Percentiles rank a stretch among this genome's conserved stretches.
These are phyloP conservation scores for Homarus americanus DNA, from an alignment of 1,140 invertebrate genomes.

Conservation along the genomic window DNA sequence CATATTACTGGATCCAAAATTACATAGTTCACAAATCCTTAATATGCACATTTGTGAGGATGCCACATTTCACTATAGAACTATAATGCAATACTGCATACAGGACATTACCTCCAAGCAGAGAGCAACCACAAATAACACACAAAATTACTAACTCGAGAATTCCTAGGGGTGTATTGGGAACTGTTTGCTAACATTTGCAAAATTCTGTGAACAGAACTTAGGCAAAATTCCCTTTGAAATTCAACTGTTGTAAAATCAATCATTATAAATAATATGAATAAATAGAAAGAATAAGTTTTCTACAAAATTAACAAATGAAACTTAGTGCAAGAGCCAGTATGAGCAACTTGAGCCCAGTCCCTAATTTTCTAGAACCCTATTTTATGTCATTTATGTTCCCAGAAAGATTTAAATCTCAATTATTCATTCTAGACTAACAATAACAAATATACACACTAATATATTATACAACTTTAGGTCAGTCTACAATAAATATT, in stretches of 20 bases:
- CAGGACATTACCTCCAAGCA: slow-evolving; percentile 38
- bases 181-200: slow-evolving; percentile 1
- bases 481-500: slow-evolving; percentile 50
- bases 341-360: background rate
- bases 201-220: background rate
- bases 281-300: background rate
- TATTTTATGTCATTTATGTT: background rate
- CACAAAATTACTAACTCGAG: slow-evolving; percentile 33
- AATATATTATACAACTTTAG: slow-evolving; percentile 32
- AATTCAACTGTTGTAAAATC: background rate
- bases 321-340: background rate
- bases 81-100: slow-evolving; percentile 34
- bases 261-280: background rate
- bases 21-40: slow-evolving; percentile 21
- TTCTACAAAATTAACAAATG: background rate
- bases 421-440: slow-evolving; percentile 50
- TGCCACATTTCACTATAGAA: slow-evolving; percentile 31
- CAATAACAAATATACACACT: slow-evolving; percentile 43
- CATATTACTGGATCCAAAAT: slow-evolving; percentile 36
- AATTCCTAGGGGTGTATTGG: slow-evolving; percentile 60
- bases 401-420: background rate
- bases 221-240: background rate
- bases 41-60: slow-evolving; percentile 14
- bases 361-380: background rate
- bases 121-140: slow-evolving; percentile 28